Conservation (phyloP, 2,888 invertebrate species). For the Pseudolycoriella hygida region DNA sequence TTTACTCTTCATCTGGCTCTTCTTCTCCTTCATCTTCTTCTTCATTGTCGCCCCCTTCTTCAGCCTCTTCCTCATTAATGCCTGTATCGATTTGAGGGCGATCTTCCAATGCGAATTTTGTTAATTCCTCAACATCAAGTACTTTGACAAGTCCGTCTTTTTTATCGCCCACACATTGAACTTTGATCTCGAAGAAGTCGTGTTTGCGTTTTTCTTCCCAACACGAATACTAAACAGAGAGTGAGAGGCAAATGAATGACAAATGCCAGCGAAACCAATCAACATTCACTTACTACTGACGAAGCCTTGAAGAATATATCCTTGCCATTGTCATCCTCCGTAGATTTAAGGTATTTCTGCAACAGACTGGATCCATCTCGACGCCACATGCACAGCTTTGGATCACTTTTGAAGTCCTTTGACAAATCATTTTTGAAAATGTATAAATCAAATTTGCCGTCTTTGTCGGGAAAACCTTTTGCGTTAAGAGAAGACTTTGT, state of each 20-base stretch:
- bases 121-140: conserved; percentile 13
- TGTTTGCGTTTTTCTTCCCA: conserved; percentile 26
- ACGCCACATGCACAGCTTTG: conserved; percentile 27
- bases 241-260: too few relatives aligned
- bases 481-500: background rate
- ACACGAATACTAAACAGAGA: conserved; percentile 23
- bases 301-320: conserved; percentile 26
- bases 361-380: conserved; percentile 25
- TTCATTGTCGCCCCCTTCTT: conserved; percentile 10
- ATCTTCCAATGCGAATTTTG: conserved; percentile 7
- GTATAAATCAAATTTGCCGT: conserved; percentile 17
- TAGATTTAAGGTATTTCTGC: conserved; percentile 26
- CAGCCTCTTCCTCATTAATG: conserved; percentile 9
- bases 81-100: conserved; percentile 5
- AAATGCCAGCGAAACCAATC: background rate
- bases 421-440: conserved; percentile 24
- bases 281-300: conserved; percentile 22
- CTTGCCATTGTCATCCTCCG: conserved; percentile 15
- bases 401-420: conserved; percentile 20
- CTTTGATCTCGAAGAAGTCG: conserved; percentile 23
- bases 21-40: conserved; percentile 3
- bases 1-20: background rate
- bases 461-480: conserved; percentile 12
- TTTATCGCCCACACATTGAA: conserved; percentile 18
- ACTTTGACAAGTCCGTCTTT: conserved; percentile 20